Evolutionary conservation across 2,797 vertebrate genomes (phyloP).

Genomic region (Chaetophractus vellerosus): DNA sequence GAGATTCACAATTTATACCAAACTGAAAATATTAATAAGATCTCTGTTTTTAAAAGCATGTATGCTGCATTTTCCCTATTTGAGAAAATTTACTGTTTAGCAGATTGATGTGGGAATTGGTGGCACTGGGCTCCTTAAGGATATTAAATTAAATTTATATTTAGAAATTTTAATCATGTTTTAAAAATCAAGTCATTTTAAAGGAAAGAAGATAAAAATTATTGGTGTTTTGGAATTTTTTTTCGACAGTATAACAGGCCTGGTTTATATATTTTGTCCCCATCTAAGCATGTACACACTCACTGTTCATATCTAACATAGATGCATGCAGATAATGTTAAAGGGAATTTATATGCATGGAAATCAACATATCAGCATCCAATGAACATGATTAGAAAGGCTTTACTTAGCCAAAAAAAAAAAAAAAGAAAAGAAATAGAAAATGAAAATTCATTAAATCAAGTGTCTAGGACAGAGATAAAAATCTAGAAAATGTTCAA

Average conservation of each 20-base stretch:
- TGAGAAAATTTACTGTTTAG: not conserved
- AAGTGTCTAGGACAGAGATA: not conserved
- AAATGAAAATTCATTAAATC: not conserved
- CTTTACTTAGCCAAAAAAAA: not conserved
- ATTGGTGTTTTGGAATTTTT: not conserved
- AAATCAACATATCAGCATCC: not conserved
- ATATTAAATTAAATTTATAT: not conserved
- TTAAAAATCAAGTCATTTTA: not conserved
- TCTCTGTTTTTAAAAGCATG: not conserved
- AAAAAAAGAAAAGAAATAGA: too few species aligned
- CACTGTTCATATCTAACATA: not conserved
- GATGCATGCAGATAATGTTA: not conserved
- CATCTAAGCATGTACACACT: too few species aligned
- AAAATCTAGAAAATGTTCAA: not conserved
- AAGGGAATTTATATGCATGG: not conserved
- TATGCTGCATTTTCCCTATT: not conserved
- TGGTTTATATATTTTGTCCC: not conserved
- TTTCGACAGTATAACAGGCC: not conserved
- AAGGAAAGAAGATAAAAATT: not conserved
- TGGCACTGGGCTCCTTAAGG: not conserved
- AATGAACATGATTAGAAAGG: not conserved
- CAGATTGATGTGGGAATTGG: not conserved
- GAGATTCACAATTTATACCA: not conserved
- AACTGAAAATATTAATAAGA: slow-evolving; percentile 31
- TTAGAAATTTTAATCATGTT: not conserved